Conservation (phyloP, 1,140 invertebrate species). For the Telenomus remus region DNA sequence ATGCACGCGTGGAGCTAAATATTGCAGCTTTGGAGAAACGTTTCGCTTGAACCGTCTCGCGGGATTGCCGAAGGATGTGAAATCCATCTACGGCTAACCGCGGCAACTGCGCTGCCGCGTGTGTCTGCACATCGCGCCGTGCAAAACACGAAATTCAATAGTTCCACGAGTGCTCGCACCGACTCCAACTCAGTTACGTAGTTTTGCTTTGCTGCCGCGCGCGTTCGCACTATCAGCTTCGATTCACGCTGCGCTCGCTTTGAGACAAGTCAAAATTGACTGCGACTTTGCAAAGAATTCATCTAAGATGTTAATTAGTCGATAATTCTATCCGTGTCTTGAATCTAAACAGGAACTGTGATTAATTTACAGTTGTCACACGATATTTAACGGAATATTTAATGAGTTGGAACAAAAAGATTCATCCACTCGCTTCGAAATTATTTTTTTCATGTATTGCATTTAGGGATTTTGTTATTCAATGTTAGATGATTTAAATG, state of each 20-base stretch:
- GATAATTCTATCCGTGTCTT: not conserved
- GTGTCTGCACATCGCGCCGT: conserved; percentile 39
- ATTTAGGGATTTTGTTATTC: no score
- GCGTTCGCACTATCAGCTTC: conserved; percentile 39
- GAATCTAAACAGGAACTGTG: no score
- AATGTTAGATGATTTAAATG: no score
- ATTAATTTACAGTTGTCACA: no score
- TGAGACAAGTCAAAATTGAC: conserved; percentile 26
- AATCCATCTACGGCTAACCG: conserved; percentile 53
- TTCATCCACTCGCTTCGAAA: no score
- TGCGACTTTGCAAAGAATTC: conserved; percentile 11
- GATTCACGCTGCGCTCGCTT: conserved; percentile 40
- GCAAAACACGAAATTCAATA: conserved; percentile 44
- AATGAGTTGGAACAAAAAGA: no score
- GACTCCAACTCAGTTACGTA: conserved; percentile 46
- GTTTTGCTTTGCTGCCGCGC: conserved; percentile 42
- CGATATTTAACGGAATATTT: no score
- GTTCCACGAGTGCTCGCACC: conserved; percentile 18
- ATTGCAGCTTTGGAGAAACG: conserved; percentile 27
- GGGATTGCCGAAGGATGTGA: conserved; percentile 50
- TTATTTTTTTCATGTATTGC: no score
- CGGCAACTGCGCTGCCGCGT: conserved; percentile 14
- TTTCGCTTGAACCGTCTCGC: conserved; percentile 46
- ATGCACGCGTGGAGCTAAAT: conserved; percentile 29
- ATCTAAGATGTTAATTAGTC: conserved; percentile 3